phyloP scores from a whole-genome alignment of 2,113 vertebrate species.

The Ammodytes dubius region DNA sequence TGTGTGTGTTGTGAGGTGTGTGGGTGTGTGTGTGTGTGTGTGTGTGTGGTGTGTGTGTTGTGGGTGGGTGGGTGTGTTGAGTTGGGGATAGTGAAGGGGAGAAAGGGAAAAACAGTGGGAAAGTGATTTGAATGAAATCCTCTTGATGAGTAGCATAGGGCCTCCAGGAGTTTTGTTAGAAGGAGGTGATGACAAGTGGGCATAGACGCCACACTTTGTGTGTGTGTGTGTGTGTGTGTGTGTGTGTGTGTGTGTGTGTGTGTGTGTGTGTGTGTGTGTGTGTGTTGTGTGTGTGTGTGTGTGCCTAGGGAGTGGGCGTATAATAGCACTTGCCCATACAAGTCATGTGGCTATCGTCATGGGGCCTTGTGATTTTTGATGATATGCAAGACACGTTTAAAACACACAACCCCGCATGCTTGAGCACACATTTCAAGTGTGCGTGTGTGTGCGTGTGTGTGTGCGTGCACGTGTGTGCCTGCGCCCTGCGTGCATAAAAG shows the following conservation, averaged over 20 bases:
- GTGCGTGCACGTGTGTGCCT: too few relatives aligned
- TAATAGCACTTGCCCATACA: conserved; percentile 11
- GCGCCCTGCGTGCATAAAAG: not conserved
- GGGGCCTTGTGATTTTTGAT: conserved; percentile 1
- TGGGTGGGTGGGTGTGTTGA: conserved; percentile 9
- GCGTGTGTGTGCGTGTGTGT: too few relatives aligned
- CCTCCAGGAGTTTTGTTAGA: conserved; percentile 57
- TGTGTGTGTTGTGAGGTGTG: conserved; percentile 1
- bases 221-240: conserved; percentile 24
- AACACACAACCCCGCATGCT: not conserved
- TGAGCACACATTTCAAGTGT: not conserved
- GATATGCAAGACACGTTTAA: not conserved
- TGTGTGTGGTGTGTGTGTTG: conserved; percentile 6
- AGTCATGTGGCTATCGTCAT: conserved; percentile 18
- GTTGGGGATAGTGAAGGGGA: not conserved
- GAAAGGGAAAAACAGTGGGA: conserved; percentile 23
- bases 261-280: not conserved
- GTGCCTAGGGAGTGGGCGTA: not conserved
- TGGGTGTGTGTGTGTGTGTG: not conserved
- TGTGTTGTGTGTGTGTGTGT: too few relatives aligned
- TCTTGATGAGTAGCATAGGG: conserved; percentile 47
- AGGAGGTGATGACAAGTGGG: conserved; percentile 67
- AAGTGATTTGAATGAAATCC: conserved; percentile 62
- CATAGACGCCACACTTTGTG: conserved; percentile 8
- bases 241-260: conserved; percentile 1